phyloP scores from a whole-genome alignment of 2,888 invertebrate genomes.

The Achlya flavicornis region DNA sequence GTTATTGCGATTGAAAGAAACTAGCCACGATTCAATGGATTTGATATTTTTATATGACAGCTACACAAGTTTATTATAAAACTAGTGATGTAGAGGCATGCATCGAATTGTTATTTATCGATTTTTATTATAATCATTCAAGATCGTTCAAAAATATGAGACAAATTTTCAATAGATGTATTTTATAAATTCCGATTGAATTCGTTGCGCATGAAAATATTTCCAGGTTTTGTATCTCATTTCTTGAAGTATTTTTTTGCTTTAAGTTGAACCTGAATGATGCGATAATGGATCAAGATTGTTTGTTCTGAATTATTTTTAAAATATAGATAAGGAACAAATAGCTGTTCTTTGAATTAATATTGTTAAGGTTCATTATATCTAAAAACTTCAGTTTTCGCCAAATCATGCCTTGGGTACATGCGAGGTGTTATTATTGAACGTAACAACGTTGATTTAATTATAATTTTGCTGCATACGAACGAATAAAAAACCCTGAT shows the following conservation, averaged over 20 bases:
- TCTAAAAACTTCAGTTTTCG: no score
- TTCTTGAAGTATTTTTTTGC: neutral
- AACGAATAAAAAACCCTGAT: no score
- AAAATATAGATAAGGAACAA: no score
- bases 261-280: neutral
- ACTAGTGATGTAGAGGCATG: slow-evolving; percentile 29
- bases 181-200: neutral
- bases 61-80: slow-evolving; percentile 37
- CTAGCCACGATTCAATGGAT: slow-evolving; percentile 47
- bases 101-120: slow-evolving; percentile 20
- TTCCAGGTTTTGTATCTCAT: neutral
- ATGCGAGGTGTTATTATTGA: no score
- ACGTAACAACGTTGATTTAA: no score
- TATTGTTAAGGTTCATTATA: no score
- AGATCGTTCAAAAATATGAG: neutral
- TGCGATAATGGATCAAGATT: no score
- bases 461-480: no score
- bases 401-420: no score
- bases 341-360: no score
- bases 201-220: neutral
- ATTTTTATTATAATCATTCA: neutral
- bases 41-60: slow-evolving; percentile 52
- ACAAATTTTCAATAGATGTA: slow-evolving; percentile 19
- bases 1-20: slow-evolving; percentile 53
- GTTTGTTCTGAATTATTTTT: no score